phyloP scores from a whole-genome alignment of 2,797 vertebrate species.

The Pseudomugil gertrudae region DNA sequence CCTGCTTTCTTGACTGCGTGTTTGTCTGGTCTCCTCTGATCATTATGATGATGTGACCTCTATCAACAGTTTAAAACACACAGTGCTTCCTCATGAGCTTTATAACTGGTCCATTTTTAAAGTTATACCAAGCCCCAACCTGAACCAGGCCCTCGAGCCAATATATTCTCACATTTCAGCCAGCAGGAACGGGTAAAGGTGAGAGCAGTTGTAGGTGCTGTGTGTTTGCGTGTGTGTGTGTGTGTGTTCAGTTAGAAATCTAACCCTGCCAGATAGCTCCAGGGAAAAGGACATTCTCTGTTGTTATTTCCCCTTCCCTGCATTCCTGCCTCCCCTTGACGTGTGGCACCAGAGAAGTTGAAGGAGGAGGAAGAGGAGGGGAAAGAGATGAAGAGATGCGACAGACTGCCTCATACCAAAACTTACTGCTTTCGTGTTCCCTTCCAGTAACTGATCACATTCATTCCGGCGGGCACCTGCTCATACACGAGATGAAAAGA shows the following conservation, averaged over 20 bases:
- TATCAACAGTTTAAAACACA: constrained; percentile 20
- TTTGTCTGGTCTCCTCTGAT: constrained; percentile 12
- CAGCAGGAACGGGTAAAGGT: constrained; percentile 69
- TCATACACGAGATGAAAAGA: constrained; percentile 42
- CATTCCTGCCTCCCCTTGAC: constrained; percentile 75
- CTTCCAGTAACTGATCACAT: constrained; percentile 59
- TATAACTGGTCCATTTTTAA: constrained; percentile 43
- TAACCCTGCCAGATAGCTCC: constrained; percentile 72
- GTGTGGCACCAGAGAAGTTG: constrained; percentile 65
- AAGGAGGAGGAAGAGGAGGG: constrained; percentile 26
- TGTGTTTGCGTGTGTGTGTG: constrained; percentile 35
- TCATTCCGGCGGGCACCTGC: constrained; percentile 61
- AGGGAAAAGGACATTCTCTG: constrained; percentile 74
- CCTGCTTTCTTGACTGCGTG: neutral
- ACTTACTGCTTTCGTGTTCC: constrained; percentile 50
- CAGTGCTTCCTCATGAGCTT: constrained; percentile 49
- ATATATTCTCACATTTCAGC: constrained; percentile 66
- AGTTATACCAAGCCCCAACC: constrained; percentile 52
- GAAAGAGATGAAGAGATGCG: constrained; percentile 41
- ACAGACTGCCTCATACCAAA: constrained; percentile 69
- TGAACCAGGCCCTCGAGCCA: constrained; percentile 58
- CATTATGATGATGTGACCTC: constrained; percentile 9
- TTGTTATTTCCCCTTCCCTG: constrained; percentile 70
- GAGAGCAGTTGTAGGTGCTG: constrained; percentile 69
- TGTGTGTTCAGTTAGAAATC: constrained; percentile 65